These are phyloP conservation scores for Paramormyrops kingsleyae DNA, from an alignment of 2,113 vertebrate species.

Conservation along the genomic window DNA sequence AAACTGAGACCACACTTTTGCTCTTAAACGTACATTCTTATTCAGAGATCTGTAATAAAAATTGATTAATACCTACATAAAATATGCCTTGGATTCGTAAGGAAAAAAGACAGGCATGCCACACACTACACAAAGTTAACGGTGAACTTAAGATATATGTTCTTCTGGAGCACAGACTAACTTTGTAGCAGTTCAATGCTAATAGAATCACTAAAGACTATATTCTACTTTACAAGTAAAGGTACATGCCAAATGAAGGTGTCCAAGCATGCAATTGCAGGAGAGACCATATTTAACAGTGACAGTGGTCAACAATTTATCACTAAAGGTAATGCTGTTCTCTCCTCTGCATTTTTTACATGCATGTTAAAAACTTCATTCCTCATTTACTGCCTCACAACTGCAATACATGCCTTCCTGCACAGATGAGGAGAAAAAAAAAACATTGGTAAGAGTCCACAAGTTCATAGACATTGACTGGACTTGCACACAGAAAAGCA, in stretches of 20 bases:
- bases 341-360: slow-evolving; percentile 9
- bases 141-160: slow-evolving; percentile 38
- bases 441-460: background rate
- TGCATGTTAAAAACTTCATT: slow-evolving; percentile 6
- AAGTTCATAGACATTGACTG: slow-evolving; percentile 34
- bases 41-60: slow-evolving; percentile 8
- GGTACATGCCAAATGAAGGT: slow-evolving; percentile 53
- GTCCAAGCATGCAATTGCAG: slow-evolving; percentile 53
- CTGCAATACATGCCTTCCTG: background rate
- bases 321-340: slow-evolving; percentile 24
- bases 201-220: slow-evolving; percentile 53
- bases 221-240: slow-evolving; percentile 43
- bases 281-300: slow-evolving; percentile 42
- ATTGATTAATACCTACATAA: background rate
- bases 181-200: slow-evolving; percentile 31
- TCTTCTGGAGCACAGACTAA: slow-evolving; percentile 25
- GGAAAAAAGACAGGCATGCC: slow-evolving; percentile 19
- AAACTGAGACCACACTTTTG: background rate
- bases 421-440: background rate
- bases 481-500: slow-evolving; percentile 46
- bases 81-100: background rate
- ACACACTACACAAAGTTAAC: slow-evolving; percentile 26
- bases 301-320: slow-evolving; percentile 29
- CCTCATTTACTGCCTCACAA: background rate
- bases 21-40: slow-evolving; percentile 9